Evolutionary conservation across 2,888 invertebrate genomes (phyloP).

Genomic region (Nephrotoma guestfalica): DNA sequence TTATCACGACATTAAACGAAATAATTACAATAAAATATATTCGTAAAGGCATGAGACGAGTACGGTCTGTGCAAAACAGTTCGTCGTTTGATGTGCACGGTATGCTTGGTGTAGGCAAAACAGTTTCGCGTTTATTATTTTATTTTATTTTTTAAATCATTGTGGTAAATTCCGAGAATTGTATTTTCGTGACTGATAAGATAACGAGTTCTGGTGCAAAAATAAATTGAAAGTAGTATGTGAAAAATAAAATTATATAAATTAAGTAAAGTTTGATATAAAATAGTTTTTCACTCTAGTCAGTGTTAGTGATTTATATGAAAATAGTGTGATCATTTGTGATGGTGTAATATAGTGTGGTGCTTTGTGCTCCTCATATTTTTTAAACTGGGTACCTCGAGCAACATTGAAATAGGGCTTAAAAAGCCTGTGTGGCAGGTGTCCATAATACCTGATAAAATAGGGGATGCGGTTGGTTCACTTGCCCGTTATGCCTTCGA

Average conservation of each 20-base stretch:
- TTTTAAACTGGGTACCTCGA: neutral
- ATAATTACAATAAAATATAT: neutral
- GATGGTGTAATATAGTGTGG: too few relatives aligned
- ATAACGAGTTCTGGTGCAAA: neutral
- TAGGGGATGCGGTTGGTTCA: constrained; percentile 30
- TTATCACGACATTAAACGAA: neutral
- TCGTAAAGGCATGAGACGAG: neutral
- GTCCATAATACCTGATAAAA: constrained; percentile 31
- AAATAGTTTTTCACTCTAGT: neutral
- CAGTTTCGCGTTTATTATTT: neutral
- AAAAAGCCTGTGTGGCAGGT: constrained; percentile 30
- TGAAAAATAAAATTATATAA: too few relatives aligned
- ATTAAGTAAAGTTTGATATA: too few relatives aligned
- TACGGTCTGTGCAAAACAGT: neutral
- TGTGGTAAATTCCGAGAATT: neutral
- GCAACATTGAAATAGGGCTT: neutral
- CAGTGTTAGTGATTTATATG: neutral
- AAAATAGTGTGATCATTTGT: neutral
- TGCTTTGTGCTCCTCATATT: neutral
- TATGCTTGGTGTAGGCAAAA: neutral
- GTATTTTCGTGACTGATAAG: neutral
- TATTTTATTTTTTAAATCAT: neutral
- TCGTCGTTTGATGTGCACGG: neutral
- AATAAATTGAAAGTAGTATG: neutral
- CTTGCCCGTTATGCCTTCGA: constrained; percentile 33